Base-by-base conservation (phyloP, 1,140 invertebrate genomes). In the Lethocerus indicus region DNA sequence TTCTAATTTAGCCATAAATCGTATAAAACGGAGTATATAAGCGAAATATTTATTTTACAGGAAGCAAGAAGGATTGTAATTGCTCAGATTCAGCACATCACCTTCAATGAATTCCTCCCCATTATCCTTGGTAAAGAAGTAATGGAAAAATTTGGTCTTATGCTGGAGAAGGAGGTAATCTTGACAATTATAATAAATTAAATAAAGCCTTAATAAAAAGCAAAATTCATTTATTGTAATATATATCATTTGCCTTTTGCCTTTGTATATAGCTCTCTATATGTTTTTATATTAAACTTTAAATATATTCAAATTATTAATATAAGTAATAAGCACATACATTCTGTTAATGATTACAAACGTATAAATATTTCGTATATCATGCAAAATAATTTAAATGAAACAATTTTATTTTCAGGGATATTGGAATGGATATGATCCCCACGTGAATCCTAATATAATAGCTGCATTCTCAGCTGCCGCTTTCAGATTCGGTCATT, bases 31-130 rank as follows among this genome's bases (percentile, higher is more conserved):
- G n/a, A n/a, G n/a, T n/a, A n/a, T n/a, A n/a, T n/a, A n/a, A n/a
- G n/a, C n/a, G n/a, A n/a, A n/a, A n/a, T n/a, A n/a, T n/a, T 54
- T 26, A 58, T 50, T 51, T 65, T 64, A 43, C 61, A 82, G 70
- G 91, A 96, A 69, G 67, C 89, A 0, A 71, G 91, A 54, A 73
- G 87, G 35, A 90, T 97, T 58, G 78, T 86, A 40, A 86, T 89
- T 45, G 92, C 89, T 7, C 76, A 87, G 61, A 81, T 91, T 45
- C 91, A 96, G 63, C 89, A 95, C 58, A 83, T 97, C 39, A 92
- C 88, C 0, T 96, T 81, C 66, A 93, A 90, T 60, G 90, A 96
- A 67, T 97, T 90, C 65, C 65, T 97, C 45, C 92, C 92, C 20
- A 87, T 95, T 60, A 67, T 96, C 13, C 70, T 96, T 5, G 91